These are phyloP conservation scores for Drosophila sordidapex DNA, from an alignment of 2,888 invertebrate genomes.

Conservation along the genomic window DNA sequence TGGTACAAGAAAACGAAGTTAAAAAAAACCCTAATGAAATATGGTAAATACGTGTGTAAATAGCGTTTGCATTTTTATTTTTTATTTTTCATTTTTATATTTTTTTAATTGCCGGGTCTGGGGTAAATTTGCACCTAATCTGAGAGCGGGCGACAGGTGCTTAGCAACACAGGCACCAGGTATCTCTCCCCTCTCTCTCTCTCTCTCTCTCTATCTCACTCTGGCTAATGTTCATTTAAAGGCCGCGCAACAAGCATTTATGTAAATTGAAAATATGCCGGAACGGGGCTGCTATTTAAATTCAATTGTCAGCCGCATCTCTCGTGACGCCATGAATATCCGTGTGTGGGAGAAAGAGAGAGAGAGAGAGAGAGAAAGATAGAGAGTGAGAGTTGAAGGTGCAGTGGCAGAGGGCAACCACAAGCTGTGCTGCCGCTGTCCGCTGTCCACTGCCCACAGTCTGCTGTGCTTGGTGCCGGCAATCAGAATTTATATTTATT, in stretches of 20 bases:
- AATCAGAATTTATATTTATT: slow-evolving; percentile 72
- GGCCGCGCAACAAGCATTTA: slow-evolving; percentile 75
- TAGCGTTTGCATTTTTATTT: slow-evolving; percentile 36
- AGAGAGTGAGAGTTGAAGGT: background rate
- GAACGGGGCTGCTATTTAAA: slow-evolving; percentile 71
- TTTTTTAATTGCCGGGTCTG: slow-evolving; percentile 28
- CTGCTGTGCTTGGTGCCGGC: slow-evolving; percentile 29
- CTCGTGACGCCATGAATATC: slow-evolving; percentile 51
- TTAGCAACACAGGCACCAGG: slow-evolving; percentile 23
- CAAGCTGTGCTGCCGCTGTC: slow-evolving; percentile 7
- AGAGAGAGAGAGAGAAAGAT: background rate
- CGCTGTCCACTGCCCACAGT: slow-evolving; percentile 4
- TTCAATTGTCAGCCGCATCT: slow-evolving; percentile 74
- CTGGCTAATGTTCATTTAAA: slow-evolving; percentile 55
- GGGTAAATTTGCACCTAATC: slow-evolving; percentile 62
- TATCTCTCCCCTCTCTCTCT: background rate
- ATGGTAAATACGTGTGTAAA: slow-evolving; percentile 67
- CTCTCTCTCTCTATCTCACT: background rate
- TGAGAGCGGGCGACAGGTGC: slow-evolving; percentile 59
- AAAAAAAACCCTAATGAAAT: slow-evolving; percentile 48
- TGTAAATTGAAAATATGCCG: slow-evolving; percentile 79
- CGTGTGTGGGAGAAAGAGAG: slow-evolving; percentile 18
- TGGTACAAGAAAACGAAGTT: slow-evolving; percentile 26
- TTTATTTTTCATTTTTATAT: background rate
- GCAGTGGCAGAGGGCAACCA: background rate